Evolutionary conservation across 2,113 vertebrate species (phyloP).

Genomic region (Macrotis lagotis): DNA sequence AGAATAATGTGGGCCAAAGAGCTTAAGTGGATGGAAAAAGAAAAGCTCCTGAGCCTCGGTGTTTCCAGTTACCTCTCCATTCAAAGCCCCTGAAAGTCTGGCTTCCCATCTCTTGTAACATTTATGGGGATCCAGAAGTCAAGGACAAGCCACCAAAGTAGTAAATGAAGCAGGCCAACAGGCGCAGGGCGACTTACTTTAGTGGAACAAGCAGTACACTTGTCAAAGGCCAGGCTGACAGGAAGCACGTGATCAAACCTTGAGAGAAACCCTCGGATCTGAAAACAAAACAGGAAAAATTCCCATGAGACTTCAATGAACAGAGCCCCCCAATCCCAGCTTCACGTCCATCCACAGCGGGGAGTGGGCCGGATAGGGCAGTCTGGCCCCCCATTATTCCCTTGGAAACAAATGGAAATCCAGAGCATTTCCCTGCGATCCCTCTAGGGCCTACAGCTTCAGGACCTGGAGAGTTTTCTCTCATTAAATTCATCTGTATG

Average conservation of each 20-base stretch:
- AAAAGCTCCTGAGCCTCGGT: neutral
- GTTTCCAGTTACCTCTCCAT: neutral
- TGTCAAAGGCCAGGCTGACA: constrained; percentile 98
- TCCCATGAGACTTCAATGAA: neutral
- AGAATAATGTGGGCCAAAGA: neutral
- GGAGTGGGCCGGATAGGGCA: neutral
- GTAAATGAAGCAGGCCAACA: neutral
- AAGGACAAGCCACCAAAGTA: neutral
- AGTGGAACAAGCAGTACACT: constrained; percentile 97
- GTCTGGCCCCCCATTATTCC: neutral
- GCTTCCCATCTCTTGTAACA: neutral
- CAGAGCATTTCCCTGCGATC: neutral
- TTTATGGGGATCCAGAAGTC: neutral
- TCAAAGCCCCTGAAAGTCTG: neutral
- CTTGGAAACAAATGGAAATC: neutral
- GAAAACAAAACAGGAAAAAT: constrained; percentile 52
- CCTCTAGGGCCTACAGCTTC: neutral
- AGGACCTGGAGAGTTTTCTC: accelerated
- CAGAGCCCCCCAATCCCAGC: constrained; percentile 7
- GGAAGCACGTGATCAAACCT: constrained; percentile 98
- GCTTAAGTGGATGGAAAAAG: constrained; percentile 7
- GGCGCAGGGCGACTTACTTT: constrained; percentile 87
- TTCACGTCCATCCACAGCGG: neutral
- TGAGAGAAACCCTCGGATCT: constrained; percentile 98
- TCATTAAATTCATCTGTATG: accelerated